phyloP scores from a whole-genome alignment of 2,797 vertebrate genomes.

The Ispidina picta region DNA sequence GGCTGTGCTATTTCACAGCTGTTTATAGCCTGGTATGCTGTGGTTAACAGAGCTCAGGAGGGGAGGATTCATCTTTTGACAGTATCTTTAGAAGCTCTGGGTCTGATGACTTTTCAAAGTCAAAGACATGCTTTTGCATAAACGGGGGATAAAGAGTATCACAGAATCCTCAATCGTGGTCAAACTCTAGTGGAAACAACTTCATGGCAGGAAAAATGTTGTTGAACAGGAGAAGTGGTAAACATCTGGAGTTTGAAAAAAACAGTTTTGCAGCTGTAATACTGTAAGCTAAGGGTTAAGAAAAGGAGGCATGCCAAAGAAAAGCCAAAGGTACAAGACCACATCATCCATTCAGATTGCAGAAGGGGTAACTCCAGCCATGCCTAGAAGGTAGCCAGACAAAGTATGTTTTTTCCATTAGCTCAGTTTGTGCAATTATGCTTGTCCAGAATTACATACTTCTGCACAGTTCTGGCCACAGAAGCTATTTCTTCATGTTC shows the following conservation, averaged over 20 bases:
- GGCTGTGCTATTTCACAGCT: not conserved
- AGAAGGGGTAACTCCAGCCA: not conserved
- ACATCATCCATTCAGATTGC: constrained; percentile 20
- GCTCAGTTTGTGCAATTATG: constrained; percentile 24
- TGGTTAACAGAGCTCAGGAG: not conserved
- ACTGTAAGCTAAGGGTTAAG: constrained; percentile 35
- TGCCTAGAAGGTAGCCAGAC: constrained; percentile 53
- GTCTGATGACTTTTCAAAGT: not conserved
- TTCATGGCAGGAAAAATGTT: not conserved
- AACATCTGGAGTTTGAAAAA: not conserved
- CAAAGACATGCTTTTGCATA: not conserved
- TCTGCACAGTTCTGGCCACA: constrained; percentile 42
- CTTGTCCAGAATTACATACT: constrained; percentile 45
- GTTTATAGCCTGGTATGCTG: accelerated
- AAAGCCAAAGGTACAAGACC: constrained; percentile 32
- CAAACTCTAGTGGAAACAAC: not conserved
- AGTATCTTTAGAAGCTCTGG: not conserved
- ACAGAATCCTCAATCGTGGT: not conserved
- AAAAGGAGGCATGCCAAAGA: not conserved
- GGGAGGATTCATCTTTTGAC: not conserved
- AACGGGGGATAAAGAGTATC: not conserved
- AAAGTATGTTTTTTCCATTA: constrained; percentile 61
- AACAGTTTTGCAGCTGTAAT: not conserved
- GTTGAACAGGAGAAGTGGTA: not conserved
- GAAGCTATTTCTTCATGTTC: constrained; percentile 56